Base-by-base conservation (phyloP, 1,140 invertebrate genomes). In the Sitobion miscanthi region DNA sequence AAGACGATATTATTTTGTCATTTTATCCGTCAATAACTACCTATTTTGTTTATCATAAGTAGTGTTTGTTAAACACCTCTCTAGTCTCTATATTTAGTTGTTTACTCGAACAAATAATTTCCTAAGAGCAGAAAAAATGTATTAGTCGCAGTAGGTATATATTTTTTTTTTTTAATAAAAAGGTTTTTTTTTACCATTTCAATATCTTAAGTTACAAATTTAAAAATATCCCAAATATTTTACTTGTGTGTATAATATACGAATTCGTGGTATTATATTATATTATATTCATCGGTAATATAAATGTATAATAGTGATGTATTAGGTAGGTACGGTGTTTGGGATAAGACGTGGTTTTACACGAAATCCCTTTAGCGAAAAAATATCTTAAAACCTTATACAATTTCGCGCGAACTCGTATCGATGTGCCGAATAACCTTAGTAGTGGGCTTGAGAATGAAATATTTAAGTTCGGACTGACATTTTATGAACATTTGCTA, bases 261-360 rank as follows among this genome's bases (percentile, higher is more conserved):
- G 14, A n/a, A 77, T 77, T 77, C 14, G 6, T n/a, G 3, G 62
- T n/a, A 77, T n/a, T n/a, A 77, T 77, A 77, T n/a, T 69, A 69
- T 77, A 77, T 77, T 77, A 77, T 77, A 77, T 77, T 77, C 14
- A 77, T 77, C 30, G 62, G 62, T 77, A 77, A n/a, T 77, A 77
- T 42, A 42, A 42, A 42, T 42, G 9, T 47, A 47, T n/a, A 77
- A 77, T 77, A 77, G n/a, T 77, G 62, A 77, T 69, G 62, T n/a
- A 5, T 69, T 69, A 42, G 38, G 8, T 45, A 42, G 38, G 8
- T 45, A 42, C 38, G 8, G 82, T 25, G 8, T 25, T 85, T 85
- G 82, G 35, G 82, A 85, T 85, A 85, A 85, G 38, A 85, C 20
- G 38, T 14, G 83, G 83, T 85, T 45, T 45, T 45, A 25, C 0